A percentile compares a stretch with the other conserved stretches of the same genome.
These are phyloP conservation scores for Anisognathus igniventris DNA, from an alignment of 2,797 vertebrate genomes.

Conservation along the genomic window DNA sequence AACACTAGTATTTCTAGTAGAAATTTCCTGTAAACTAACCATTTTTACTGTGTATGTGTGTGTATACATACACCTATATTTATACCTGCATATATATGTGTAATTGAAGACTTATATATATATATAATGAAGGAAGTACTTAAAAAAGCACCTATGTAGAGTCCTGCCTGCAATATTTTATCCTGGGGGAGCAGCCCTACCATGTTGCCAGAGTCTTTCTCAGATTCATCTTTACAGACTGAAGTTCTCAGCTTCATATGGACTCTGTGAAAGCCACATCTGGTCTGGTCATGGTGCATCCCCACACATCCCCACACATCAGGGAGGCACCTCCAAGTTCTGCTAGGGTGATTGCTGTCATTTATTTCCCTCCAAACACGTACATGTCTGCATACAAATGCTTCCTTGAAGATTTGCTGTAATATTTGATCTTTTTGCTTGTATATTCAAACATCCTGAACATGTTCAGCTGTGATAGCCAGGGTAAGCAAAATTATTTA, in stretches of 20 bases:
- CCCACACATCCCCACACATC: not conserved
- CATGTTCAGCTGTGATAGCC: not conserved
- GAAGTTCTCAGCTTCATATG: not conserved
- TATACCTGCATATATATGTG: not conserved
- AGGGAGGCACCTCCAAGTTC: not conserved
- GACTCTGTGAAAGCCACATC: not conserved
- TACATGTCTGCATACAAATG: not conserved
- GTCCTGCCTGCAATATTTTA: not conserved
- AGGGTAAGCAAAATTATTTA: not conserved
- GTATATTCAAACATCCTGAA: not conserved
- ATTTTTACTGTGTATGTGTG: not conserved
- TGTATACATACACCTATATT: not conserved
- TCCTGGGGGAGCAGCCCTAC: not conserved
- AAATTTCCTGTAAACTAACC: not conserved
- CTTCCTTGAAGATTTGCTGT: not conserved
- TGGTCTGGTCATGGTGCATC: not conserved
- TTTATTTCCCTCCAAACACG: accelerated
- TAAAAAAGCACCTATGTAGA: not conserved
- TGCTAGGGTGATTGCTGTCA: not conserved
- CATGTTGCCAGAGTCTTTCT: not conserved
- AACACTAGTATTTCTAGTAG: not conserved
- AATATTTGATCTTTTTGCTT: not conserved
- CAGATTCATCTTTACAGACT: not conserved
- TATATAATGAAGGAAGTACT: not conserved
- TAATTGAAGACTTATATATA: not conserved